These are phyloP conservation scores for Drosophila falleni DNA, from an alignment of 2,888 invertebrate genomes.

Conservation along the genomic window DNA sequence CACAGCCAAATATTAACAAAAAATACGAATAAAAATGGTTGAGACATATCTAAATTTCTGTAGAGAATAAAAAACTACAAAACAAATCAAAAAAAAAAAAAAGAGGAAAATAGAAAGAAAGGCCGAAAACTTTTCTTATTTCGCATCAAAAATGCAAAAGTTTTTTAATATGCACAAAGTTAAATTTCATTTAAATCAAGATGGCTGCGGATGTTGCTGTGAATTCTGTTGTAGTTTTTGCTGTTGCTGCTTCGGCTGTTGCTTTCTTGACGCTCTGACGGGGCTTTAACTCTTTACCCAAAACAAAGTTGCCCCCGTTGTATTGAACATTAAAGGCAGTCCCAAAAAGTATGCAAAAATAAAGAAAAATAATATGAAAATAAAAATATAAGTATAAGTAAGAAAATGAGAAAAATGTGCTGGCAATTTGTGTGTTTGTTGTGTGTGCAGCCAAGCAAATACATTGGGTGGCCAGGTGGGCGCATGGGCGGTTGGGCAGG, in stretches of 20 bases:
- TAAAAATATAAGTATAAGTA: constrained; percentile 16
- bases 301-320: constrained; percentile 7
- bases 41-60: constrained; percentile 36
- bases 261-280: constrained; percentile 34
- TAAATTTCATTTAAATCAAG: constrained; percentile 81
- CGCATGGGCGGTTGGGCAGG: neutral
- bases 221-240: constrained; percentile 28
- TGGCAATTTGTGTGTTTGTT: constrained; percentile 56
- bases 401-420: constrained; percentile 35
- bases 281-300: constrained; percentile 56
- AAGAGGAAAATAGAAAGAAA: constrained; percentile 44
- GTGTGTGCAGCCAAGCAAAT: constrained; percentile 59
- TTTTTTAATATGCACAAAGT: constrained; percentile 79
- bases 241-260: constrained; percentile 25
- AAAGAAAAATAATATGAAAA: constrained; percentile 17
- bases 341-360: constrained; percentile 25
- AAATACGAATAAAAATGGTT: constrained; percentile 11
- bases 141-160: constrained; percentile 76
- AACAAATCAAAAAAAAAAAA: constrained; percentile 31
- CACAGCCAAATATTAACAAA: neutral
- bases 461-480: constrained; percentile 40
- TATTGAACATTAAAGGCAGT: constrained; percentile 43
- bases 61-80: constrained; percentile 40
- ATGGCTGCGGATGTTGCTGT: constrained; percentile 51
- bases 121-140: constrained; percentile 76